Percentiles rank a stretch among this genome's conserved stretches.
These are phyloP conservation scores for Subanguina moxae DNA, from an alignment of 1,140 invertebrate species.

Conservation along the genomic window DNA sequence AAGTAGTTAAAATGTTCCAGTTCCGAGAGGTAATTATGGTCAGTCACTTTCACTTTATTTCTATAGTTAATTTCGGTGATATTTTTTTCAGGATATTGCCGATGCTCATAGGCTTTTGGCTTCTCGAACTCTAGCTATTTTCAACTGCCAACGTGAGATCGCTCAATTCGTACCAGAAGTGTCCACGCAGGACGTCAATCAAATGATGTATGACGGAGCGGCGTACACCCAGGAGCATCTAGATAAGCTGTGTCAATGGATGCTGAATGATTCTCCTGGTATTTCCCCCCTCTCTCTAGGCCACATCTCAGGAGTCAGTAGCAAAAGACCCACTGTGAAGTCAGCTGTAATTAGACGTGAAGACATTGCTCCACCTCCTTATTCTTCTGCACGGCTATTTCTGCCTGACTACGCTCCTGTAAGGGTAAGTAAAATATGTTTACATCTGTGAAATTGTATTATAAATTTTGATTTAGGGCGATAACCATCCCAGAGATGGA, in stretches of 20 bases:
- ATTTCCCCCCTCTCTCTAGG: too few relatives aligned
- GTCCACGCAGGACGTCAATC: constrained; percentile 34
- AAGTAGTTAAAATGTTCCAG: constrained; percentile 43
- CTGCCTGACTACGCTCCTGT: too few relatives aligned
- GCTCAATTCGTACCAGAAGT: constrained; percentile 44
- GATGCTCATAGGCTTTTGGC: constrained; percentile 38
- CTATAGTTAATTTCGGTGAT: constrained; percentile 3
- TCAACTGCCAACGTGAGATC: constrained; percentile 46
- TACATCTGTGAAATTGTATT: too few relatives aligned
- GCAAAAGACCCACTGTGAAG: too few relatives aligned
- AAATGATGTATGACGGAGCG: constrained; percentile 44
- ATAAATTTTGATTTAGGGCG: too few relatives aligned
- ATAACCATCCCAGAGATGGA: too few relatives aligned
- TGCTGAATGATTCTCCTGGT: too few relatives aligned
- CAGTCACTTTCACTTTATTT: constrained; percentile 9
- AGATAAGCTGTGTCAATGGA: constrained; percentile 32
- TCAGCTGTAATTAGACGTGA: too few relatives aligned
- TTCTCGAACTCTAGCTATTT: constrained; percentile 28
- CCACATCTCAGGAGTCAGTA: too few relatives aligned
- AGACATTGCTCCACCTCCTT: too few relatives aligned
- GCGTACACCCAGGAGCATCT: constrained; percentile 37
- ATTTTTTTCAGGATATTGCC: constrained; percentile 39
- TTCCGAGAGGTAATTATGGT: constrained; percentile 39
- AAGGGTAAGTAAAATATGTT: too few relatives aligned
- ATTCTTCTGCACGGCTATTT: too few relatives aligned